Conservation (phyloP, 2,888 invertebrate species). For the Microplitis manilae region DNA sequence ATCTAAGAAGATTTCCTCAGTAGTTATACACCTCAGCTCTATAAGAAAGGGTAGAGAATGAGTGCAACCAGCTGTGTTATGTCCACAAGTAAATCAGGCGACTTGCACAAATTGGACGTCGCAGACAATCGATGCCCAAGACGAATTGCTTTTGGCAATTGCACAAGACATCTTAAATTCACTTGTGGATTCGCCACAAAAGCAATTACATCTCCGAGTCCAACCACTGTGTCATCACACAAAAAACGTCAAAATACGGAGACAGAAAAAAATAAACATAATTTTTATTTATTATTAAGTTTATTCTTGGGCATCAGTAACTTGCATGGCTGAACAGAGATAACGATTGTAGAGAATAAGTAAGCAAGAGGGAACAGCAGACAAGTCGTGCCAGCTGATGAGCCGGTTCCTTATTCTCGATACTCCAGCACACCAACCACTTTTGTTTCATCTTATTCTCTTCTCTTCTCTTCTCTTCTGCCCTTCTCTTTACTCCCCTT, state of each 20-base stretch:
- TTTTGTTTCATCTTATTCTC: constrained; percentile 14
- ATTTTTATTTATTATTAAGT: not conserved
- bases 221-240: not conserved
- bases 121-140: constrained; percentile 37
- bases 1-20: not conserved
- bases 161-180: constrained; percentile 37
- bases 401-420: constrained; percentile 60
- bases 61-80: not conserved
- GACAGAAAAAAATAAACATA: not conserved
- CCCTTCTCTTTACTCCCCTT: not conserved
- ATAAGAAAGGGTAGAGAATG: not conserved
- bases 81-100: not conserved
- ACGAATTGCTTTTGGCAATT: constrained; percentile 39
- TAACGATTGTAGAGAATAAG: constrained; percentile 41
- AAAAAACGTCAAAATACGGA: not conserved
- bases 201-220: constrained; percentile 23
- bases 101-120: constrained; percentile 41
- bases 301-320: not conserved
- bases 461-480: constrained; percentile 22
- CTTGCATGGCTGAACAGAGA: constrained; percentile 18
- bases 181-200: constrained; percentile 31
- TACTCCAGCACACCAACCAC: constrained; percentile 3
- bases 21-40: not conserved
- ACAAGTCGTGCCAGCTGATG: constrained; percentile 69
- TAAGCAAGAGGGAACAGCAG: constrained; percentile 56